Percentiles rank a stretch among this genome's conserved stretches.
Conservation (phyloP, 2,888 invertebrate genomes). For the Chloromyia formosa region DNA sequence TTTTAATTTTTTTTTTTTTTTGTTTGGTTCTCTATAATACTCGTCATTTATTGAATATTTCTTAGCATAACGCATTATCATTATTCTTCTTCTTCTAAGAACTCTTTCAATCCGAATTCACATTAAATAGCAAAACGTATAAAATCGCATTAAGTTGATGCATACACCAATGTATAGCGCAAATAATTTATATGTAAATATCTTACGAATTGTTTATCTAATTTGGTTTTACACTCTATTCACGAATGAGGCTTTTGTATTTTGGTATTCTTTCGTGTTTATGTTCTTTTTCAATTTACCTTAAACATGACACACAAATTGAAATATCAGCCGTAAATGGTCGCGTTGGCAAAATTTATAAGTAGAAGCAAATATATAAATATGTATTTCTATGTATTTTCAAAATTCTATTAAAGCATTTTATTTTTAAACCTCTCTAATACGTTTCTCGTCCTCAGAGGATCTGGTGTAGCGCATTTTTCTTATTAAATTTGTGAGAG, state of each 20-base stretch:
- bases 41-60: no score
- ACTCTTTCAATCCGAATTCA: conserved; percentile 8
- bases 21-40: background rate
- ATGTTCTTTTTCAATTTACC: background rate
- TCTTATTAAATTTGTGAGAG: background rate
- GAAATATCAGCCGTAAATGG: no score
- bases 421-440: background rate
- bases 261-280: no score
- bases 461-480: background rate
- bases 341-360: no score
- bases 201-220: background rate
- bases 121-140: conserved; percentile 25
- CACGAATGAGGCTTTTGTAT: no score
- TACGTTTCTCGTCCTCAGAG: no score
- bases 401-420: background rate
- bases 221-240: no score
- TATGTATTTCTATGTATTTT: no score
- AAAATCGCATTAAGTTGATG: conserved; percentile 22
- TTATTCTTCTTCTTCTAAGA: no score
- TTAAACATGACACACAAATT: background rate
- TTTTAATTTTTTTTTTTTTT: conserved; percentile 29
- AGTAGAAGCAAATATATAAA: no score
- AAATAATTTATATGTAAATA: background rate
- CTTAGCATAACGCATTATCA: no score
- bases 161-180: conserved; percentile 1